These are phyloP conservation scores for Polietes domitor DNA, from an alignment of 2,888 invertebrate genomes.

Conservation along the genomic window DNA sequence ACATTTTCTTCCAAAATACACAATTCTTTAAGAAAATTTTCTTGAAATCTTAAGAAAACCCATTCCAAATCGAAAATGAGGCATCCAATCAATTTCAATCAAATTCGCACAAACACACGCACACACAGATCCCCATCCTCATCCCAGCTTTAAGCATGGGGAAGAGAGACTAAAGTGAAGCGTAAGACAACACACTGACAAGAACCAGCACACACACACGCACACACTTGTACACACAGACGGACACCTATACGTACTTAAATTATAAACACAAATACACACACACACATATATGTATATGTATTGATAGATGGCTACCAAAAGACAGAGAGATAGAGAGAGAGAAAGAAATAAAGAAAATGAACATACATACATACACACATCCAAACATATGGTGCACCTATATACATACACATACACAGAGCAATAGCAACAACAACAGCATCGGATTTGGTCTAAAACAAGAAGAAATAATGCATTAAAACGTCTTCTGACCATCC, in stretches of 20 bases:
- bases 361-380: not conserved
- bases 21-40: slow-evolving; percentile 60
- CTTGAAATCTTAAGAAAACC: slow-evolving; percentile 65
- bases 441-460: slow-evolving; percentile 32
- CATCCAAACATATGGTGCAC: not conserved
- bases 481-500: slow-evolving; percentile 57
- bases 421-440: not conserved
- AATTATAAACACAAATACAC: slow-evolving; percentile 28
- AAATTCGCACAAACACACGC: slow-evolving; percentile 63
- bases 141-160: not conserved
- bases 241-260: slow-evolving; percentile 36
- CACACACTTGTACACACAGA: slow-evolving; percentile 30
- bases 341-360: too few species aligned
- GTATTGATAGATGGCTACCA: not conserved
- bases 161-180: slow-evolving; percentile 50
- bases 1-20: slow-evolving; percentile 33
- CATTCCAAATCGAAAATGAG: slow-evolving; percentile 71
- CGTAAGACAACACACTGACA: slow-evolving; percentile 48
- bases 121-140: slow-evolving; percentile 17
- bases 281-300: not conserved
- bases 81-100: slow-evolving; percentile 78
- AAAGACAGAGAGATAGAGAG: not conserved
- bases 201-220: slow-evolving; percentile 34
- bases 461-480: slow-evolving; percentile 56
- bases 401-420: not conserved